Evolutionary conservation across 2,888 invertebrate species (phyloP), one percentile per base, ranked within the genome.

Genomic region (Barypeithes pellucidus): DNA sequence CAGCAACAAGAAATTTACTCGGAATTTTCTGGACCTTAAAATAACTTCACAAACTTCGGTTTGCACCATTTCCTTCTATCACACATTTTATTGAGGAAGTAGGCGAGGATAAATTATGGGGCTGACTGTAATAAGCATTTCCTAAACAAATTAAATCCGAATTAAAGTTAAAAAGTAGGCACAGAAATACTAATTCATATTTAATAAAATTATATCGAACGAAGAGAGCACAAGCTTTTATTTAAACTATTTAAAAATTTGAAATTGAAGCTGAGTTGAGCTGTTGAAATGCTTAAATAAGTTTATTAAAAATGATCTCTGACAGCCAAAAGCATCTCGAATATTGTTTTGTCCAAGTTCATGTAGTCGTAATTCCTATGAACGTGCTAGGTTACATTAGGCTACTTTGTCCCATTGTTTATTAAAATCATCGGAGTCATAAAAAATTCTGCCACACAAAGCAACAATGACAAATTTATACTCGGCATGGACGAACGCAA

Each of bases 391-490:
- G 22, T 22, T 22, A 11, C 33, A 57, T 57, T 33, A 29, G 12
- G 33, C 54, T 12, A 14, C 54, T 16, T 14, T 16, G 33, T 16
- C 11, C 33, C 33, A 29, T 57, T 57, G 33, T 57, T 33, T 33
- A 57, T 18, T 57, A 33, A 57, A 57, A 57, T 57, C 54, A 33
- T 57, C 54, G 11, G 33, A n/a, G 33, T 8, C 29, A 57, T 57
- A 57, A 57, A 54, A 57, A 57, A 57, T 57, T 3, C 11, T 16
- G 54, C 5, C 54, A 54, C 54, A 33, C 16, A 57, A 57, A 33
- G 54, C 54, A 33, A 16, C 33, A 57, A 57, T 57, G 54, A 57
- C 54, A 57, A 57, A 57, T 57, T 57, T 33, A 57, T 33, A 57
- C 54, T 57, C 33, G 24, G 33, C 54, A 33, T 57, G 54, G 33